phyloP scores from a whole-genome alignment of 2,113 vertebrate species.

The rat (Rattus norvegicus) region DNA sequence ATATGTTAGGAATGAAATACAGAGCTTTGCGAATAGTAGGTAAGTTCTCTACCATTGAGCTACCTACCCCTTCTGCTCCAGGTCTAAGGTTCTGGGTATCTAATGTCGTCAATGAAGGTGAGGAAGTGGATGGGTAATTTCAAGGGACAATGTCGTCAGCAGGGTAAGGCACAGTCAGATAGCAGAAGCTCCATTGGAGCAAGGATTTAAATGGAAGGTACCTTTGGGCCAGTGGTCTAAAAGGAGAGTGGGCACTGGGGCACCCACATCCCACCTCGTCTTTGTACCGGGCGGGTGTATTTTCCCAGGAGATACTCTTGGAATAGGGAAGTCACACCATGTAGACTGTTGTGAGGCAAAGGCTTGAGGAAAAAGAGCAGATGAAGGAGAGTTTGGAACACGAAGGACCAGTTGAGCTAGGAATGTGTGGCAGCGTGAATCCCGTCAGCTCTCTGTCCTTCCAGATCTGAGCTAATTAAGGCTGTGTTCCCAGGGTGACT shows the following conservation, averaged over 20 bases:
- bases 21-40: not conserved
- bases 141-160: not conserved
- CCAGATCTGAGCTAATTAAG: not conserved
- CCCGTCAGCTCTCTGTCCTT: not conserved
- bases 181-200: not conserved
- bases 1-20: not conserved
- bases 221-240: not conserved
- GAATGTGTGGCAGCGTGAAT: not conserved
- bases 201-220: not conserved
- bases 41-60: not conserved
- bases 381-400: not conserved
- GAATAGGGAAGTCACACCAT: fast-evolving
- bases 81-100: not conserved
- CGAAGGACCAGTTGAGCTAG: not conserved
- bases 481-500: too few species aligned
- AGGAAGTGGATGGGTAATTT: not conserved
- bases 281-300: not conserved
- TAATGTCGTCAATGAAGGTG: not conserved
- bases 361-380: not conserved
- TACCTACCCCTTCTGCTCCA: not conserved
- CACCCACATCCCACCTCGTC: too few species aligned
- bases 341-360: not conserved
- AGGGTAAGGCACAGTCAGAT: not conserved
- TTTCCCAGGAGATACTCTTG: not conserved
- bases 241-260: not conserved